Evolutionary conservation across 1,140 invertebrate genomes (phyloP), one percentile per base, ranked within the genome.

Genomic region (Drosophila subobscura): DNA sequence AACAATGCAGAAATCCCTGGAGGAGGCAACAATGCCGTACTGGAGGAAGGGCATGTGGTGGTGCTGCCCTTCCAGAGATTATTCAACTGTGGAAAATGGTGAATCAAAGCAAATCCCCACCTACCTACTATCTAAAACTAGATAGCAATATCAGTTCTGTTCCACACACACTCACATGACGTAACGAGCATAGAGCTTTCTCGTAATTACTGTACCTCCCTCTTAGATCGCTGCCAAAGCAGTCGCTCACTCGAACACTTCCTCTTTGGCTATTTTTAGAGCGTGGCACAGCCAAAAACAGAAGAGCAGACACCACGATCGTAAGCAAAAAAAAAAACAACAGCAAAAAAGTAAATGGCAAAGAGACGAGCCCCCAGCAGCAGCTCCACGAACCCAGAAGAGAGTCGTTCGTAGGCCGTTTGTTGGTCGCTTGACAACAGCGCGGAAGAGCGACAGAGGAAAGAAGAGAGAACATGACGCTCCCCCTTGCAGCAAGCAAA

Each of bases 341-440:
- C 58, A 46, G 23, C 52, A 46, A 47, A 64, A 49, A 22, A 50
- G 25, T 42, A 73, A 72, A 55, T 67, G 49, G 25, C 58, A 55
- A 57, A 73, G 59, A 73, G 71, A 64, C 81, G 77, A 81, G 81
- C 81, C 81, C 81, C 81, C 58, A 77, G 65, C 45, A 77, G 65
- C 45, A 16, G 47, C 65, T 64, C 68, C 68, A 81, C 67, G 46
- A 58, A 60, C 46, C 64, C 37, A 61, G 55, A 46, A 65, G 40
- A 47, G 27, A 54, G 23, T 10, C 8, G 8, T 33, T 33, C 29
- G 29, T 3, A 0, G 8, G 29, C 8, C 8, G 8, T 33, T 33
- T 8, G 29, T 33, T 33, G 29, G 29, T 33, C 29, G 29, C 29
- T 33, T 33, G 29, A 33, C 29, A 33, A 33, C 29, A 33, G 29